These are phyloP conservation scores for Cistogaster globosa DNA, from an alignment of 2,888 invertebrate genomes.

Conservation along the genomic window DNA sequence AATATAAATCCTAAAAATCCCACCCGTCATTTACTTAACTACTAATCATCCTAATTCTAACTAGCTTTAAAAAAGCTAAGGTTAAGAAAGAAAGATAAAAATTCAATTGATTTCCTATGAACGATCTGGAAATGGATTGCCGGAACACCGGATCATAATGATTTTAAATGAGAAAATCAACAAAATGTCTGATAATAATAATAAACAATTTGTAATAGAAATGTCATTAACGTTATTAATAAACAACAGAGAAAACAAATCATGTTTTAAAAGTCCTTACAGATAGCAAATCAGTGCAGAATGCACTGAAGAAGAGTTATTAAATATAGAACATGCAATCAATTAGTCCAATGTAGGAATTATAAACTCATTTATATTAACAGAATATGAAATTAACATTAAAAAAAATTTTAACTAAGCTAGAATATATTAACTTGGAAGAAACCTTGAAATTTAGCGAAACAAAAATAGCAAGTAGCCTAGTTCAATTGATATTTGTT, in stretches of 20 bases:
- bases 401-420: not conserved
- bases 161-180: constrained; percentile 22
- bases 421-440: constrained; percentile 2
- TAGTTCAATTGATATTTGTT: constrained; percentile 10
- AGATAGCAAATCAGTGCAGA: constrained; percentile 9
- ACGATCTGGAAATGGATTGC: constrained; percentile 32
- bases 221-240: constrained; percentile 1
- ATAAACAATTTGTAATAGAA: constrained; percentile 32
- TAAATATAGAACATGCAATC: too few species aligned
- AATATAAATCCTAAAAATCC: constrained; percentile 3
- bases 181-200: constrained; percentile 16
- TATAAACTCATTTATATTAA: constrained; percentile 15
- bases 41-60: constrained; percentile 15
- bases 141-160: constrained; percentile 29
- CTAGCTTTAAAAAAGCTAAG: constrained; percentile 7
- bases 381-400: constrained; percentile 12
- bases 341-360: constrained; percentile 14
- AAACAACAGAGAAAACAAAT: not conserved
- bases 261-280: not conserved
- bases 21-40: constrained; percentile 13
- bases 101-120: constrained; percentile 27
- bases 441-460: not conserved
- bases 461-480: constrained; percentile 6
- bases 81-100: constrained; percentile 4
- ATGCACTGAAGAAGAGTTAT: not conserved